phyloP scores from a whole-genome alignment of 2,797 vertebrate species.

The Acanthornis magna region DNA sequence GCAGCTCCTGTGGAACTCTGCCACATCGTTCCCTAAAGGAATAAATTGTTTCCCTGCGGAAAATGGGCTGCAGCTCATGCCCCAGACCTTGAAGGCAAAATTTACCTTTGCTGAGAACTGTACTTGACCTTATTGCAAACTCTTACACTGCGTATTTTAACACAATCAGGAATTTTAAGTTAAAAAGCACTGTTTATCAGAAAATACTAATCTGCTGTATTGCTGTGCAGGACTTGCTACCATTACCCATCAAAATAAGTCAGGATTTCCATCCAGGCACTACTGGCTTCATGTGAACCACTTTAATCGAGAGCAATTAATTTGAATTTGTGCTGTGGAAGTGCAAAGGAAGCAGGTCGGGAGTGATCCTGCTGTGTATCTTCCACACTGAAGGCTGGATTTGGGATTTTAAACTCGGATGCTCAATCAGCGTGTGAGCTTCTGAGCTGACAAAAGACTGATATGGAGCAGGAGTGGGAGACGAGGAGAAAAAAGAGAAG shows the following conservation, averaged over 20 bases:
- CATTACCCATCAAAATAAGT: background rate
- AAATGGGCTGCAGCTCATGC: background rate
- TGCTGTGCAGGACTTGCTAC: background rate
- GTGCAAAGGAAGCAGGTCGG: background rate
- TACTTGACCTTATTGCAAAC: background rate
- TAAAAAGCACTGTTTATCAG: background rate
- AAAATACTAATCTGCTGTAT: background rate
- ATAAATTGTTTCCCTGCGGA: background rate
- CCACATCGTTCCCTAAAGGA: background rate
- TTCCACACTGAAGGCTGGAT: background rate
- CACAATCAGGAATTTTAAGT: background rate
- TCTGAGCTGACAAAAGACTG: background rate
- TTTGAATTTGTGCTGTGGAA: background rate
- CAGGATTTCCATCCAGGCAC: background rate
- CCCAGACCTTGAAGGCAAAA: background rate
- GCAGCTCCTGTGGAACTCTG: background rate
- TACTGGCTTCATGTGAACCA: background rate
- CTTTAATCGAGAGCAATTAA: background rate
- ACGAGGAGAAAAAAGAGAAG: background rate
- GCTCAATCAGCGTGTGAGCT: background rate
- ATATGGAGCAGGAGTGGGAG: background rate
- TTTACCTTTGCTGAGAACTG: background rate
- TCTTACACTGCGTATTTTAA: background rate
- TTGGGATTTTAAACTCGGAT: background rate
- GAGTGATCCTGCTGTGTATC: background rate